phyloP scores from a whole-genome alignment of 2,888 invertebrate species.

The Pseudococcus longispinus region DNA sequence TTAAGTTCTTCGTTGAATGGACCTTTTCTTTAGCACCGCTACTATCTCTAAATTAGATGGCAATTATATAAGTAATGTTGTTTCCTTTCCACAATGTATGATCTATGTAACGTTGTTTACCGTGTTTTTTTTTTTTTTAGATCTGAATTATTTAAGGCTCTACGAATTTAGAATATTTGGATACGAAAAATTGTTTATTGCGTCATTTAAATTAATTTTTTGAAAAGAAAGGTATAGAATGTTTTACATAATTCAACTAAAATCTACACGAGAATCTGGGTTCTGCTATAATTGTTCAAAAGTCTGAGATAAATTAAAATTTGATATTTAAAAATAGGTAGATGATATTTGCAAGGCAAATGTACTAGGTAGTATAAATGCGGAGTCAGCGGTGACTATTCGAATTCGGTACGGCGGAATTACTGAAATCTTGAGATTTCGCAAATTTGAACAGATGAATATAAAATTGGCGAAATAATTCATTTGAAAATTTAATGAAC shows the following conservation, averaged over 20 bases:
- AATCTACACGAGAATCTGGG: neutral
- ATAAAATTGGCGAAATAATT: constrained; percentile 23
- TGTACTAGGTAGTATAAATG: neutral
- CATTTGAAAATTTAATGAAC: constrained; percentile 44
- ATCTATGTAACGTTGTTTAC: neutral
- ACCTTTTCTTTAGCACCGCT: neutral
- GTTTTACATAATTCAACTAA: neutral
- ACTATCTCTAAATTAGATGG: neutral
- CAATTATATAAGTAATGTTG: neutral
- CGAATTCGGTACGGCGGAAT: neutral
- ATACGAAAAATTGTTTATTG: neutral
- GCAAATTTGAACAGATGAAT: neutral
- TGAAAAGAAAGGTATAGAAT: too few relatives aligned
- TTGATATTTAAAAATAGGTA: constrained; percentile 23
- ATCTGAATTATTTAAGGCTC: neutral
- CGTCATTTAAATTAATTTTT: neutral
- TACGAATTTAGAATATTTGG: neutral
- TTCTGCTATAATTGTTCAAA: neutral
- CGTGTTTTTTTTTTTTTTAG: neutral
- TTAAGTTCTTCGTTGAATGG: neutral
- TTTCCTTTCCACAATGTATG: too few relatives aligned
- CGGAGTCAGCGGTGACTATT: neutral
- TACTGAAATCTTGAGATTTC: constrained; percentile 9
- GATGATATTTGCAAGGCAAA: constrained; percentile 25
- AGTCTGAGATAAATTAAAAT: neutral